Evolutionary conservation across 2,888 invertebrate genomes (phyloP), one percentile per base, ranked within the genome.

Genomic region (Bugula neritina): DNA sequence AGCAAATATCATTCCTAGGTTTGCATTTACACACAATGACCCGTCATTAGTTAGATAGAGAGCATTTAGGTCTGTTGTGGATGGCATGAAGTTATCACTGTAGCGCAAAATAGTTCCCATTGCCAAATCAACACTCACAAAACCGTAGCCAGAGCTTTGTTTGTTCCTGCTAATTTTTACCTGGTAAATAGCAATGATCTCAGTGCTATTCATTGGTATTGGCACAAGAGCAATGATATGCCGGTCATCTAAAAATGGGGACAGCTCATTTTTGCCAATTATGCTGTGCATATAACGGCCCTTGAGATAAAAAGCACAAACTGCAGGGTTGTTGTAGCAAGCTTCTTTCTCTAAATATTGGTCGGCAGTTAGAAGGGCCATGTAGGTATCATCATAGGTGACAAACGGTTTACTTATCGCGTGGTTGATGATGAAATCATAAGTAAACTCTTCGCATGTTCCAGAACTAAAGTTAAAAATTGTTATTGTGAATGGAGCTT

Each of bases 341-440:
- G 76, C 80, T 21, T 72, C 72, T 1, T 73, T 72, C 23, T 78
- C 77, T 31, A 77, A 74, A 74, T 78, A 79, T 71, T 78, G 78
- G 23, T 78, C 77, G 1, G 81, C 82, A 0, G 80, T 79, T n/a
- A 81, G 76, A 13, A 79, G 75, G 0, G 83, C 80, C 31, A 83
- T 75, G 72, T 77, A 81, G 43, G 78, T 76, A 72, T 82, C 82
- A 54, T 79, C 77, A 25, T 74, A 73, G 0, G 83, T 82, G 35
- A 82, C 73, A 72, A 81, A 81, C 5, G 82, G 82, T 52, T 76
- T 75, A 0, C 75, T 74, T 21, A 80, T 75, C 29, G 82, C 74
- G 72, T 75, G 78, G 35, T 77, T 76, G 29, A 81, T 69, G 5
- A 77, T 75, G 21, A 77, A 72, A 1, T 78, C 77, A 71, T 77